Evolutionary conservation across 2,113 vertebrate genomes (phyloP).

Genomic region (Eurystomus gularis): DNA sequence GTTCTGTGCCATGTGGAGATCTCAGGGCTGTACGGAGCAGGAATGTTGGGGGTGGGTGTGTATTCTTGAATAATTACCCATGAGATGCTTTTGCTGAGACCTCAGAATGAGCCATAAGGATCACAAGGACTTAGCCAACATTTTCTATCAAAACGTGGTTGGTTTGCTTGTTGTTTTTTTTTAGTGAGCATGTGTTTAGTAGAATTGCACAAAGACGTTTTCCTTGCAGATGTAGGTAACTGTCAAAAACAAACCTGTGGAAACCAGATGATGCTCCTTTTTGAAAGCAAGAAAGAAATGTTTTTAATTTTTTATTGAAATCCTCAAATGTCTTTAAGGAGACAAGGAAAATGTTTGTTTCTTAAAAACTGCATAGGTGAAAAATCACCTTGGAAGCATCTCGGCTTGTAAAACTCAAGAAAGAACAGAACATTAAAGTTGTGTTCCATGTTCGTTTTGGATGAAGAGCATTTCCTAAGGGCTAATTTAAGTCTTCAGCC

Average conservation of each 20-base stretch:
- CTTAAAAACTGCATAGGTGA: background rate
- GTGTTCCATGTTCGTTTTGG: fast-evolving
- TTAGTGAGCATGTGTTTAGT: background rate
- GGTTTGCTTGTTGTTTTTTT: background rate
- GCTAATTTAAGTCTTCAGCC: background rate
- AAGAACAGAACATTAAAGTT: background rate
- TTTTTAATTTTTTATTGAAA: background rate
- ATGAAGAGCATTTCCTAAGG: background rate
- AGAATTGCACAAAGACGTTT: background rate
- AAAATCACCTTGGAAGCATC: background rate
- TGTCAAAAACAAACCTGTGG: background rate
- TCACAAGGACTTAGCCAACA: background rate
- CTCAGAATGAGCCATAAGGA: background rate
- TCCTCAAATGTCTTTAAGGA: background rate
- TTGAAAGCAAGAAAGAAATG: background rate
- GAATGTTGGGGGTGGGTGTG: background rate
- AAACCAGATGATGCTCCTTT: background rate
- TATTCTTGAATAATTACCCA: too few species aligned
- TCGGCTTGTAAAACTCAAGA: background rate
- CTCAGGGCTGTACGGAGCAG: background rate
- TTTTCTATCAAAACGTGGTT: background rate
- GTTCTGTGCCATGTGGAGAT: background rate
- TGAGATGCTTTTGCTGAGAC: background rate
- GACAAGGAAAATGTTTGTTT: background rate
- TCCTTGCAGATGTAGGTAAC: background rate